Evolutionary conservation across 37 sponge, comb jelly and placozoan genomes (phyloP), one percentile per base, ranked within the genome.

Genomic region (Dysidea cf. avara): DNA sequence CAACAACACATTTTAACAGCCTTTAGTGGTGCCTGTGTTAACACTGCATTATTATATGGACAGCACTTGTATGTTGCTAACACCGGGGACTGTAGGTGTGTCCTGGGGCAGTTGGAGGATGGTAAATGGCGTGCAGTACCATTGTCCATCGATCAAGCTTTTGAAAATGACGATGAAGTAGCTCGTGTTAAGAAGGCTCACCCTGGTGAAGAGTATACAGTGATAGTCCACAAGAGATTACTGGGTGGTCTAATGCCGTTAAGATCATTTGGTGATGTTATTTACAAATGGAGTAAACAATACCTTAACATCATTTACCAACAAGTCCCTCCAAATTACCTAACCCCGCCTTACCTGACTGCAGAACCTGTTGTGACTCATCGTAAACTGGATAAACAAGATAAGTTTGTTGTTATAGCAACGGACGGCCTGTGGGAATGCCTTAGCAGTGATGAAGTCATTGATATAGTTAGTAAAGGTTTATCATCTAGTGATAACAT

Each of bases 361-460:
- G 90, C 90, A 7, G 86, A 89, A 31, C 94, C 94, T 34, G 80
- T 89, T 20, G 53, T 89, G 12, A 82, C 87, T 5, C 68, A 79
- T 39, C 79, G 66, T 26, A 30, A 39, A 7, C 26, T 86, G 26
- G 28, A 38, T 2, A 36, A 35, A 12, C 52, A 56, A 0, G 87
- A 94, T 37, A 62, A 53, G 25, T 94, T 94, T 72, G 14, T 94
- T n/a, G 71, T 94, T 3, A 28, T 94, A 24, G 94, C 84, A 0
- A 83, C 94, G 5, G 94, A 94, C 71, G 94, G 94, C 0, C 56
- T 94, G 33, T 94, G 94, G 94, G 94, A 94, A 53, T 82, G 74
- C 52, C 35, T 94, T 37, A 75, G 52, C 57, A 88, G 76, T 35
- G 76, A 79, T 25, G 61, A 83, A 35, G 94, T 79, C 39, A 90